These are phyloP conservation scores for Pachyrhynchus sulphureomaculatus DNA, from an alignment of 1,140 invertebrate species.

Conservation along the genomic window DNA sequence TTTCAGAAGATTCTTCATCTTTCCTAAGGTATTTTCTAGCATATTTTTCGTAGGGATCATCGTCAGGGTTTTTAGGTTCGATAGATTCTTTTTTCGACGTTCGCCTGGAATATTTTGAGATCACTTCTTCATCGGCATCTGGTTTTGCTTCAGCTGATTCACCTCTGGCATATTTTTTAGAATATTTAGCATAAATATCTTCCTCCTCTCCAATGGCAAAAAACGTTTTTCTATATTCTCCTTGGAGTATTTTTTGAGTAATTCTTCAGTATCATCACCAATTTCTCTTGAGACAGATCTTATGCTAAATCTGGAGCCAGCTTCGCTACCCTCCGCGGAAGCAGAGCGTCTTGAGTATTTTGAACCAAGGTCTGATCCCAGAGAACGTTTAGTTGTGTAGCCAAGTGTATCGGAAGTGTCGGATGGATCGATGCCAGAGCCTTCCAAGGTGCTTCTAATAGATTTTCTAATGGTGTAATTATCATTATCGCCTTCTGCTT, in stretches of 20 bases:
- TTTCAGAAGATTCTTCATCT: conserved; percentile 14
- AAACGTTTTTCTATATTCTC: conserved; percentile 44
- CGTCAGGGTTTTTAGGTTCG: conserved; percentile 33
- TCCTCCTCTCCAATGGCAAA: conserved; percentile 38
- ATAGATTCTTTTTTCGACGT: conserved; percentile 51
- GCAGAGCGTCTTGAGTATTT: conserved; percentile 40
- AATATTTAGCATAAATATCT: conserved; percentile 46
- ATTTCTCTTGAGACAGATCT: conserved; percentile 25
- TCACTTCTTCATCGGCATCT: conserved; percentile 58
- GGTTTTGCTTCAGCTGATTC: conserved; percentile 43
- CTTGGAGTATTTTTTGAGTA: conserved; percentile 37
- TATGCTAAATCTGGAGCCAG: conserved; percentile 29
- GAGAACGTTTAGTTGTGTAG: conserved; percentile 26
- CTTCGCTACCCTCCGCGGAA: conserved; percentile 34
- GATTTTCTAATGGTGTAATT: conserved; percentile 40
- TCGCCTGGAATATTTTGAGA: conserved; percentile 58
- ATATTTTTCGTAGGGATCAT: conserved; percentile 37
- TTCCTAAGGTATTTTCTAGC: conserved; percentile 40
- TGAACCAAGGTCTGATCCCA: conserved; percentile 27
- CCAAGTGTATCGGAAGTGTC: conserved; percentile 12
- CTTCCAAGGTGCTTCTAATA: conserved; percentile 36
- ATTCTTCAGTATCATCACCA: conserved; percentile 38
- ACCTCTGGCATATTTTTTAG: conserved; percentile 39
- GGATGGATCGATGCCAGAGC: conserved; percentile 24
- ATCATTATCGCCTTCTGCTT: conserved; percentile 37